Conservation (phyloP, 2,113 vertebrate genomes). For the Glareola pratincola region DNA sequence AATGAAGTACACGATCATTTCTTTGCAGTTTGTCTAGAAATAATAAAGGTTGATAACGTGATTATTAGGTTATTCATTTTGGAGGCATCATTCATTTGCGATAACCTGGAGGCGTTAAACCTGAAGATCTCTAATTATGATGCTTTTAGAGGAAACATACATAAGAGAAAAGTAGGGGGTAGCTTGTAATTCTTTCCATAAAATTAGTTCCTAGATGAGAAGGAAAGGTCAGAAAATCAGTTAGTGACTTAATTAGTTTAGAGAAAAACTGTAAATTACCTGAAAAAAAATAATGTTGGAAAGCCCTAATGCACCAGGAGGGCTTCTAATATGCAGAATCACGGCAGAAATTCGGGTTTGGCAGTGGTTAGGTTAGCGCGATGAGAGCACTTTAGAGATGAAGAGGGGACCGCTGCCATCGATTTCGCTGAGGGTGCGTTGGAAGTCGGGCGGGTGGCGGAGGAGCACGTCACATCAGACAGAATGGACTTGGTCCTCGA, state of each 20-base stretch:
- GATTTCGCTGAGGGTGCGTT: background rate
- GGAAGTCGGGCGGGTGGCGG: background rate
- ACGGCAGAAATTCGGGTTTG: background rate
- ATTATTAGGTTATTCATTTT: background rate
- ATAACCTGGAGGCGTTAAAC: background rate
- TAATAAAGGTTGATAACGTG: background rate
- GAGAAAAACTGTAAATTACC: background rate
- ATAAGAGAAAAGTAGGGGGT: background rate
- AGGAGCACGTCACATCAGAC: fast-evolving
- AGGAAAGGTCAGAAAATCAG: background rate
- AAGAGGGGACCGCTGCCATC: background rate
- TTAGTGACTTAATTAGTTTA: background rate
- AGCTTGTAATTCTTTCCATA: background rate
- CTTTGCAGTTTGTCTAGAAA: background rate
- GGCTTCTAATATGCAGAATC: background rate
- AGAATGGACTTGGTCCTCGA: fast-evolving
- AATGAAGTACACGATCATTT: background rate
- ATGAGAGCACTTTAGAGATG: background rate
- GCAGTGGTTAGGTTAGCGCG: background rate
- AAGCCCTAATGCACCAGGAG: background rate
- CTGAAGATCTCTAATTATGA: background rate
- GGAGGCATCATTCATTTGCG: background rate
- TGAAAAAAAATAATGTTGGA: background rate
- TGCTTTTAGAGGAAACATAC: background rate
- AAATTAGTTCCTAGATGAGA: background rate